Evolutionary conservation across 2,888 invertebrate genomes (phyloP), one percentile per base, ranked within the genome.

Genomic region (Cheilosia pagana): DNA sequence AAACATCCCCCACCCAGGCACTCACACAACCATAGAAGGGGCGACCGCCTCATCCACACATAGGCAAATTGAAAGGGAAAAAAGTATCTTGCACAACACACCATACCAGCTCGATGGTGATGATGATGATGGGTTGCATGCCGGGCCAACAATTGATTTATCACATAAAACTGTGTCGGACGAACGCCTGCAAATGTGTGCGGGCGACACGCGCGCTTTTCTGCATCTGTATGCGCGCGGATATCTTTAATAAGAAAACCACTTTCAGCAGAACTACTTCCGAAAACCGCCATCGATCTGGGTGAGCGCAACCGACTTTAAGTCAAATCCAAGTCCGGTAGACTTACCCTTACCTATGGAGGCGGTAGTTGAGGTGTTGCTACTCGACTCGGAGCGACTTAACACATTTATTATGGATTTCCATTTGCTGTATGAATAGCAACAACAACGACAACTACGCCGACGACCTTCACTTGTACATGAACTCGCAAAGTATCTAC

Each of bases 391-490:
- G 10, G 59, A 53, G 59, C 52, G 50, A 50, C 76, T 71, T 28
- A 72, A 55, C 60, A 68, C 25, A 3, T 74, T 79, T 45, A 48
- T 35, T 60, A 50, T 41, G 8, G 19, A 63, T 60, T 41, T 52
- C 23, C 31, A 50, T 57, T 59, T 50, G 57, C 4, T 60, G 41
- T 59, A 28, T 1, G 7, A 7, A 10, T 12, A 19, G 8, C 21
- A 41, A 41, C 12, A 50, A 63, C 41, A 35, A 19, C 45, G 8
- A 45, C 39, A 57, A 65, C 59, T 48, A 45, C 59, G 41, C 41
- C 75, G 25, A 65, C 41, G 52, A 83, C 83, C 83, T 83, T 83
- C 83, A 79, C 79, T 83, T 63, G 79, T 57, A 75, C 79, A 79
- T 79, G 79, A 79, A 83, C 83, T 74, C 74, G 6, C 52, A 70